These are phyloP conservation scores for Petrocephalus sullivani DNA, from an alignment of 2,797 vertebrate genomes.

Conservation along the genomic window DNA sequence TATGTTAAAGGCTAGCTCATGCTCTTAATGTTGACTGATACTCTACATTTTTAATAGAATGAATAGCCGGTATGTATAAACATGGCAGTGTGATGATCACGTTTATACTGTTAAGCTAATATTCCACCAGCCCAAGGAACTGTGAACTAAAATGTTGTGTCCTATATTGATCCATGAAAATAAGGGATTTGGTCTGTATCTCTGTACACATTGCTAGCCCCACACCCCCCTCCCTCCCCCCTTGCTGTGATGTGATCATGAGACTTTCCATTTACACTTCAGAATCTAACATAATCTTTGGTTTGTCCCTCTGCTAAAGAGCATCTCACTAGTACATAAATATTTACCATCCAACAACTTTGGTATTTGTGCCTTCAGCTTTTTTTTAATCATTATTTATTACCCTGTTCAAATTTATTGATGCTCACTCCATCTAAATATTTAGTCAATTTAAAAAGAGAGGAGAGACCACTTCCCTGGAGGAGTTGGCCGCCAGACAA, in stretches of 20 bases:
- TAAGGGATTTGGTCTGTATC: not conserved
- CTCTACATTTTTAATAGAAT: too few relatives aligned
- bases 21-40: not conserved
- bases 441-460: not conserved
- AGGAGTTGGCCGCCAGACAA: constrained; percentile 3
- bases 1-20: not conserved
- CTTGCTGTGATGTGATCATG: not conserved
- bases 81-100: not conserved
- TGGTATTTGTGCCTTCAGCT: not conserved
- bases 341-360: not conserved
- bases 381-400: not conserved
- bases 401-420: not conserved
- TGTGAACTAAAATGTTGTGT: not conserved
- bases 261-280: not conserved
- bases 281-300: not conserved
- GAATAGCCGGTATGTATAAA: too few relatives aligned
- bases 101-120: not conserved
- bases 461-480: not conserved
- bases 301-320: not conserved
- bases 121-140: not conserved
- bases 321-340: not conserved
- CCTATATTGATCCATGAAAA: not conserved
- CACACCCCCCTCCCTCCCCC: not conserved
- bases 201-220: not conserved
- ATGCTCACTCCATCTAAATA: not conserved